phyloP scores from a whole-genome alignment of 92 coral and sea anemone species.

The Actinernus sp. region DNA sequence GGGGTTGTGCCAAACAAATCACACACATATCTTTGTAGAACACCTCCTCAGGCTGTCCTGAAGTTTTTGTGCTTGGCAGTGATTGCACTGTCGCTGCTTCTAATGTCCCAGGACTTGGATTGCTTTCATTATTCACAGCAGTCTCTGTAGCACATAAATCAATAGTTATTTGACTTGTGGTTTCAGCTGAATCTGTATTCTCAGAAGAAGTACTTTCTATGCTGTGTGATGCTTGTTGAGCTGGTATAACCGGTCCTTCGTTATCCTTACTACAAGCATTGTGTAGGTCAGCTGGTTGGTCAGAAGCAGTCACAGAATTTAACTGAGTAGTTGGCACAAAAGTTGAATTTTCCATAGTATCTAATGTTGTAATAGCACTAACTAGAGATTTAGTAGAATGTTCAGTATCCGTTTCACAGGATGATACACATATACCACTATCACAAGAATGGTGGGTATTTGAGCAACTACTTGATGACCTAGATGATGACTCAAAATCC shows the following conservation, averaged over 20 bases:
- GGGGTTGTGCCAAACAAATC: slow-evolving; percentile 84
- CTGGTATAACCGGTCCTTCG: no score
- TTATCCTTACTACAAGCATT: no score
- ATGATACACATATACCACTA: slow-evolving; percentile 48
- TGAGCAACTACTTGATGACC: slow-evolving; percentile 51
- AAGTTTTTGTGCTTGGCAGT: no score
- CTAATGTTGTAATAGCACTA: not conserved
- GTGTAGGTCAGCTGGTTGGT: not conserved
- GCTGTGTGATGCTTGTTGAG: not conserved
- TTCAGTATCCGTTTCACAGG: slow-evolving; percentile 45
- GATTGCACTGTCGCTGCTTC: no score
- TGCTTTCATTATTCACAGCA: no score
- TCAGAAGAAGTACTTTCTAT: not conserved
- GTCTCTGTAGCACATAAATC: no score
- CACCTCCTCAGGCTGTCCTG: not conserved
- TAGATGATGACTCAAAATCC: slow-evolving; percentile 3
- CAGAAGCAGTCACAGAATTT: not conserved
- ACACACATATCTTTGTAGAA: slow-evolving; percentile 56
- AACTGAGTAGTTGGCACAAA: not conserved
- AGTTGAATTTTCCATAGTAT: not conserved
- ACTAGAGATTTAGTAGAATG: not conserved
- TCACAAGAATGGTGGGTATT: slow-evolving; percentile 35
- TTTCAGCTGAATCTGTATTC: not conserved
- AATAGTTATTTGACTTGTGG: no score
- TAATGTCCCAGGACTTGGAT: no score